Base-by-base conservation (phyloP, 2,888 invertebrate species). In the Apantesis nais region DNA sequence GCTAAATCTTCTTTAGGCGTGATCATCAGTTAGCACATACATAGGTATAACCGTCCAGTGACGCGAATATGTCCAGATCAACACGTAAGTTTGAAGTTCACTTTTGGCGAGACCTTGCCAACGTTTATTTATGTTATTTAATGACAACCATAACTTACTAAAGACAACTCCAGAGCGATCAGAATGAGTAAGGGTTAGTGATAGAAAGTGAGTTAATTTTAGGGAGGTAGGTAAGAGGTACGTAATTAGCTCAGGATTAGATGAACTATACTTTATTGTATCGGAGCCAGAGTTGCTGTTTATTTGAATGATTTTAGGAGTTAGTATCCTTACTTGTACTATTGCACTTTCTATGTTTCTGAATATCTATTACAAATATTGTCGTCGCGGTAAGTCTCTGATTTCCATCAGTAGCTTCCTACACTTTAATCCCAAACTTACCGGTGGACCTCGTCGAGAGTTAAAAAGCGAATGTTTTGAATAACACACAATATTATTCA, bases 401-500 rank as follows among this genome's bases (percentile, higher is more conserved):
- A 55, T 52, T 66, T 25, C 37, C 9, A 52, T 34, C 16, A 25
- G 34, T 41, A 34, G 25, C 39, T 41, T 58, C 44, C 31, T 29
- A 16, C 16, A 58, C 58, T 8, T 16, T 16, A 58, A 58, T 29
- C 29, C 29, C 58, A 58, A 58, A 14, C 55, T 55, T 25, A 25
- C 37, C 29, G 41, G 37, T 22, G 31, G 16, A 61, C 44, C n/a
- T n/a, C n/a, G 22, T 41, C 60, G 2, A 44, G 19, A 22, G 25
- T 34, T 25, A 16, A 67, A 25, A 25, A 60, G 48, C 25, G 37
- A 25, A 34, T 34, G 62, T 62, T 52, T 61, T n/a, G 61, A 70
- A 65, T 65, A 62, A 60, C 55, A 66, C 44, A 44, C 52, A 66
- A 70, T 66, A 66, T 66, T 55, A 62, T 55, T 66, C 62, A 68